Evolutionary conservation across 2,113 vertebrate species (phyloP).

Genomic region (Seriola aureovittata): DNA sequence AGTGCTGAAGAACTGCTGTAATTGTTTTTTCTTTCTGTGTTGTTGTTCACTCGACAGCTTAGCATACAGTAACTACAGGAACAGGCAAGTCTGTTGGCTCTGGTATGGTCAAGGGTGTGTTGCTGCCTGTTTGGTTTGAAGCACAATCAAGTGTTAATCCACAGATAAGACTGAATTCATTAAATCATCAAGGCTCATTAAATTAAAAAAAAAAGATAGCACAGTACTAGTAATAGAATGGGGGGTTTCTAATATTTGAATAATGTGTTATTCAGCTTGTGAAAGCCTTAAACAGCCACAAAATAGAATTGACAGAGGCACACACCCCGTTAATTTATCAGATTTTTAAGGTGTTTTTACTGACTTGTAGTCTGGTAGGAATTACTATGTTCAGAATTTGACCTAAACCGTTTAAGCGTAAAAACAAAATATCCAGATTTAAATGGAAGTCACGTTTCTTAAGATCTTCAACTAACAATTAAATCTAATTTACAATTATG

Average conservation of each 20-base stretch:
- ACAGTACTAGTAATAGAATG: background rate
- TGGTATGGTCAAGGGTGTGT: background rate
- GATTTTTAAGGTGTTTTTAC: slow-evolving; percentile 23
- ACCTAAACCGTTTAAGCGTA: background rate
- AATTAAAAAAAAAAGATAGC: background rate
- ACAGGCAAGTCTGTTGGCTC: slow-evolving; percentile 3
- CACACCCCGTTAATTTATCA: slow-evolving; percentile 11
- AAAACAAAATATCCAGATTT: background rate
- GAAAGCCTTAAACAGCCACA: background rate
- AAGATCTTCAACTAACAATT: background rate
- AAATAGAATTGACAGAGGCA: slow-evolving; percentile 10
- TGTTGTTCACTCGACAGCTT: slow-evolving; percentile 6
- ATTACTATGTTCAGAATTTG: slow-evolving; percentile 3
- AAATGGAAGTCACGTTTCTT: background rate
- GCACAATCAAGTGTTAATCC: slow-evolving; percentile 15
- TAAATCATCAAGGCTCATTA: background rate
- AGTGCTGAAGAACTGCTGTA: background rate
- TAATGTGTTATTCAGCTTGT: background rate
- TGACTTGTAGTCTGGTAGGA: background rate
- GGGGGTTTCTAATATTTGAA: background rate
- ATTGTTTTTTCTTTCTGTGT: background rate
- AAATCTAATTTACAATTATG: background rate
- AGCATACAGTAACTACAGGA: background rate
- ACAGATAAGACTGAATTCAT: slow-evolving; percentile 23
- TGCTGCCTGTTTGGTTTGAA: slow-evolving; percentile 12